Conservation (phyloP, 2,888 invertebrate species). For the Lordiphosa andalusiaca region DNA sequence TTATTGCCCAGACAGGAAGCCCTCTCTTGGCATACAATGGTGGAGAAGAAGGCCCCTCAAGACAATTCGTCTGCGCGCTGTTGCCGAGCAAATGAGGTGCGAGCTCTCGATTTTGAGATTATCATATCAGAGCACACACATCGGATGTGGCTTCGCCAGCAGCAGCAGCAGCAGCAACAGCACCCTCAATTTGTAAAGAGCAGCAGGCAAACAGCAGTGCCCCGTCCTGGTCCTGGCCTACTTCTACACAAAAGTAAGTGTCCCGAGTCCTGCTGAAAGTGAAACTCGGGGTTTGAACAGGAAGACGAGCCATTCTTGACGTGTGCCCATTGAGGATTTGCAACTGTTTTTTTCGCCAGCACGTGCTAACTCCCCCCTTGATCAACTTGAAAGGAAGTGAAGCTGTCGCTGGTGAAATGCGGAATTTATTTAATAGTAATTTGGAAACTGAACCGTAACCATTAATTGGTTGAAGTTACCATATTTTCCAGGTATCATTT, state of each 20-base stretch:
- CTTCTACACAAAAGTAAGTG: conserved; percentile 15
- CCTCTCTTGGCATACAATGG: conserved; percentile 45
- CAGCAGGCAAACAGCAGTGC: conserved; percentile 40
- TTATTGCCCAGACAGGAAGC: conserved; percentile 66
- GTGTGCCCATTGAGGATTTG: conserved; percentile 41
- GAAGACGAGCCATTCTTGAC: conserved; percentile 44
- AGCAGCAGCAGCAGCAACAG: conserved; percentile 6
- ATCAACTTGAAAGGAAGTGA: too few relatives aligned
- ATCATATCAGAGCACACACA: conserved; percentile 59
- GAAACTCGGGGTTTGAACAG: conserved; percentile 61
- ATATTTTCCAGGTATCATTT: too few relatives aligned
- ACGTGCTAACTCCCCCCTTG: conserved; percentile 16
- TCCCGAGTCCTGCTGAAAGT: conserved; percentile 54
- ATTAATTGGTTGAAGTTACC: too few relatives aligned
- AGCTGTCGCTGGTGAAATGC: too few relatives aligned
- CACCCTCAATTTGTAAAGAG: conserved; percentile 50
- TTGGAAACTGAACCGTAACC: too few relatives aligned
- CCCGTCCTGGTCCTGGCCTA: conserved; percentile 27
- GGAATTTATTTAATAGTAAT: too few relatives aligned
- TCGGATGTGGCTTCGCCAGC: conserved; percentile 37
- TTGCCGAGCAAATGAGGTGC: conserved; percentile 67
- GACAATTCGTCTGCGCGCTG: conserved; percentile 31
- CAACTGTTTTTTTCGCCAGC: conserved; percentile 21
- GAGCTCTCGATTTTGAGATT: conserved; percentile 75
- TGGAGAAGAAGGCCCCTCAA: conserved; percentile 34